A percentile compares a stretch with the other conserved stretches of the same genome.
Evolutionary conservation across 2,113 vertebrate species (phyloP).

Genomic region (Helogale parvula): DNA sequence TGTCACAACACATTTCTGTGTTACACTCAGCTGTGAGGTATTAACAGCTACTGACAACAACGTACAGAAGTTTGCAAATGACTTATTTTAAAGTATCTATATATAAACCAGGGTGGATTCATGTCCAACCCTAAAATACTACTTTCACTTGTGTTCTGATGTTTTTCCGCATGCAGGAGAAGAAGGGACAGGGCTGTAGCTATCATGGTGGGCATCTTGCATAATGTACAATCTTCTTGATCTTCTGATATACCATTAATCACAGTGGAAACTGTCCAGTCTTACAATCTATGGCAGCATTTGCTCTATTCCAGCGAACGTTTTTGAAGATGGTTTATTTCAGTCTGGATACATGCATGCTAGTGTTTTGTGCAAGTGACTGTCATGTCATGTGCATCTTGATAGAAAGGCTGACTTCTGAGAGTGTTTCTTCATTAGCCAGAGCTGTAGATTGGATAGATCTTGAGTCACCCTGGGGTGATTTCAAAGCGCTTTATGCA

Average conservation of each 20-base stretch:
- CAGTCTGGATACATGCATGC: background rate
- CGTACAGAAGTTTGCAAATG: background rate
- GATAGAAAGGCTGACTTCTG: background rate
- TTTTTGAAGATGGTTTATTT: background rate
- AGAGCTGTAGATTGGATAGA: background rate
- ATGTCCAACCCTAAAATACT: background rate
- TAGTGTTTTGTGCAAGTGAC: background rate
- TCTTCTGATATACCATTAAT: background rate
- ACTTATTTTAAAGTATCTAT: background rate
- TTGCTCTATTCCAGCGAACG: background rate
- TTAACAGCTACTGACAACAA: conserved; percentile 16
- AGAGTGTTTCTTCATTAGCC: background rate
- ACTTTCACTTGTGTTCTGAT: background rate
- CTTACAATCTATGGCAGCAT: background rate
- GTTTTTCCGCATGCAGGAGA: background rate
- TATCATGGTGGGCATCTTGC: background rate
- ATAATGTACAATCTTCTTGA: background rate
- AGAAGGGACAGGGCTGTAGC: no score
- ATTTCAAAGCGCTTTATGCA: background rate
- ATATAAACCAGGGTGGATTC: background rate
- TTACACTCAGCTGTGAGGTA: conserved; percentile 11
- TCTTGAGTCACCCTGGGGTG: background rate
- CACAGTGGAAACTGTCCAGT: background rate
- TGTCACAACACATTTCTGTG: background rate
- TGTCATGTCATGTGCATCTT: background rate